Percentiles rank a stretch among this genome's conserved stretches.
Evolutionary conservation across 2,797 vertebrate genomes (phyloP).

Genomic region (Gadopsis marmoratus): DNA sequence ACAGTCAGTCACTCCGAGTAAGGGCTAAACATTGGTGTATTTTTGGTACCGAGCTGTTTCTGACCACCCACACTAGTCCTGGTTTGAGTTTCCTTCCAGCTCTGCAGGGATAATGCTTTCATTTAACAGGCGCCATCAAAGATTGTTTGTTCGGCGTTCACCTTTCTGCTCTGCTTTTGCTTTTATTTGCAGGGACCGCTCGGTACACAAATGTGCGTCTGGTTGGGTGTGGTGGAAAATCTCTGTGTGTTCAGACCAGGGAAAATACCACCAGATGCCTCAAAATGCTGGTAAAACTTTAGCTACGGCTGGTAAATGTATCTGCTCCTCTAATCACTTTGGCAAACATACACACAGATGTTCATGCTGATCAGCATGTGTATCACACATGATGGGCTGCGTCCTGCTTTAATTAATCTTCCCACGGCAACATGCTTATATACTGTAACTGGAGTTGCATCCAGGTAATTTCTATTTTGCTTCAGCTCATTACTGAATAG

Average conservation of each 20-base stretch:
- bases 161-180: constrained; percentile 50
- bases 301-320: not conserved
- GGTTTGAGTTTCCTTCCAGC: constrained; percentile 63
- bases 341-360: not conserved
- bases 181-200: constrained; percentile 54
- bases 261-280: constrained; percentile 34
- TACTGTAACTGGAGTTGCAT: too few relatives aligned
- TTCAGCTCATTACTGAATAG: not conserved
- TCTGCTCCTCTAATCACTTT: not conserved
- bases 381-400: not conserved
- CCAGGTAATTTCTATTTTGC: too few relatives aligned
- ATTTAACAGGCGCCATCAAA: constrained; percentile 55
- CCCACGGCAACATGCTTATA: not conserved
- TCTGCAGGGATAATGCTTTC: constrained; percentile 56
- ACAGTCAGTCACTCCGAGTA: constrained; percentile 75
- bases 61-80: constrained; percentile 81
- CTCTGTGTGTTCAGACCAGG: constrained; percentile 14
- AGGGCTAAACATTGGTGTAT: constrained; percentile 49
- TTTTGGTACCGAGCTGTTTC: constrained; percentile 68
- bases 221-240: constrained; percentile 54
- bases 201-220: constrained; percentile 30
- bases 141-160: constrained; percentile 59
- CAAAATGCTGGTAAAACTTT: constrained; percentile 4
- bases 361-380: not conserved
- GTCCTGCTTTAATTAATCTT: too few relatives aligned